These are phyloP conservation scores for Caenorhabditis becei DNA, from an alignment of 2,888 invertebrate genomes.

Conservation along the genomic window DNA sequence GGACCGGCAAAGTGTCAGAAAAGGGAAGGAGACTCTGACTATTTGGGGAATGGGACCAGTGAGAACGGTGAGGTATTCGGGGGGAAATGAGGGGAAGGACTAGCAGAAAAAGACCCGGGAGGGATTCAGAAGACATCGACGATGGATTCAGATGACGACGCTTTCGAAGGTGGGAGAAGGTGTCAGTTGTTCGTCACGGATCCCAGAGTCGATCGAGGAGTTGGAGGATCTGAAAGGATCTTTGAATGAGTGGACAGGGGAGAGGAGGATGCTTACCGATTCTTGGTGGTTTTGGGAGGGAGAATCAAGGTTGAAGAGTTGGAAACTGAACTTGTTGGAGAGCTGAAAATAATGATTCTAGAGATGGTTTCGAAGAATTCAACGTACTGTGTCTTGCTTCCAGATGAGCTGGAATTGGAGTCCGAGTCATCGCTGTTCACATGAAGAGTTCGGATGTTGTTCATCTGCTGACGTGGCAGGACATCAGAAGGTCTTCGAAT, in stretches of 20 bases:
- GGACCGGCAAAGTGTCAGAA: slow-evolving; percentile 41
- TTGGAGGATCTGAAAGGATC: slow-evolving; percentile 63
- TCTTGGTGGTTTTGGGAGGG: slow-evolving; percentile 52
- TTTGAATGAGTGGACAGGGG: too few species aligned
- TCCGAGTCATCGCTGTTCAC: slow-evolving; percentile 65
- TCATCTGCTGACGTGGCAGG: slow-evolving; percentile 53
- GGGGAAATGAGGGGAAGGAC: slow-evolving; percentile 21
- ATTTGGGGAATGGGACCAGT: slow-evolving; percentile 40
- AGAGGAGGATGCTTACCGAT: slow-evolving; percentile 28
- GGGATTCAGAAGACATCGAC: background rate
- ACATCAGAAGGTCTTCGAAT: slow-evolving; percentile 72
- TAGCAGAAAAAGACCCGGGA: slow-evolving; percentile 29
- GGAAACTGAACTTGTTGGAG: slow-evolving; percentile 51
- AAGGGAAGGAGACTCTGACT: slow-evolving; percentile 17
- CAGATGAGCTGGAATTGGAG: slow-evolving; percentile 31
- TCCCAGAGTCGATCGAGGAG: slow-evolving; percentile 70
- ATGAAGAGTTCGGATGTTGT: slow-evolving; percentile 56
- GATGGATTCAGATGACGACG: slow-evolving; percentile 45
- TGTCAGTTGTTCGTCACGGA: slow-evolving; percentile 61
- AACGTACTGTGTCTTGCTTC: slow-evolving; percentile 56
- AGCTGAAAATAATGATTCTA: slow-evolving; percentile 20
- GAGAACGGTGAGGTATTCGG: slow-evolving; percentile 40
- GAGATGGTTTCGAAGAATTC: background rate
- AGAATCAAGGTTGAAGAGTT: slow-evolving; percentile 52
- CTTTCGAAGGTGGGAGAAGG: slow-evolving; percentile 59